phyloP scores from a whole-genome alignment of 2,888 invertebrate genomes.

The Mellilla xanthometata region DNA sequence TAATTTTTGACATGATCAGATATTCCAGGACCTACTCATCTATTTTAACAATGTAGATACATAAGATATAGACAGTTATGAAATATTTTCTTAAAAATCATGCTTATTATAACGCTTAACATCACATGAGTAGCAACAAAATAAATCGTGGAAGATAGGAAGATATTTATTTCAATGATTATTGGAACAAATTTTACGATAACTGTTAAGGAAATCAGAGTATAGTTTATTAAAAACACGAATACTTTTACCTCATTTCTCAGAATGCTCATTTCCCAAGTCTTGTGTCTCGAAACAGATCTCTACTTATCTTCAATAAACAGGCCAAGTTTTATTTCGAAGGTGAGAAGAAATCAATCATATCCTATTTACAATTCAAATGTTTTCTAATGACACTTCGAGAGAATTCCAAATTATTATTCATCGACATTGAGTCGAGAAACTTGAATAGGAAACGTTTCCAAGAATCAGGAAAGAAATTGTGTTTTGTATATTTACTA shows the following conservation, averaged over 20 bases:
- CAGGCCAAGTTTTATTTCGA: slow-evolving; percentile 5
- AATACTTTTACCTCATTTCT: background rate
- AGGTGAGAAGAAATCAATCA: slow-evolving; percentile 23
- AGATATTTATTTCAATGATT: too few species aligned
- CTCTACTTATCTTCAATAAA: slow-evolving; percentile 7
- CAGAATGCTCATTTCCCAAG: background rate
- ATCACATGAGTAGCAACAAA: too few species aligned
- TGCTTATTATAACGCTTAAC: too few species aligned
- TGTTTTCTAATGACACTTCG: slow-evolving; percentile 33
- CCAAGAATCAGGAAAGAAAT: slow-evolving; percentile 9
- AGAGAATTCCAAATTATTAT: slow-evolving; percentile 21
- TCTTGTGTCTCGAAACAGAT: background rate
- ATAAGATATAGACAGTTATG: too few species aligned
- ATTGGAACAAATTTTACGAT: too few species aligned
- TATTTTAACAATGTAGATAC: too few species aligned
- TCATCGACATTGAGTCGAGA: slow-evolving; percentile 23
- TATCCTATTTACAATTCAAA: slow-evolving; percentile 43
- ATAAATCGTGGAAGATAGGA: too few species aligned
- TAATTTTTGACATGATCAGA: background rate
- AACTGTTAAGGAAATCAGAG: too few species aligned
- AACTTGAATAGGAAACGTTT: slow-evolving; percentile 13
- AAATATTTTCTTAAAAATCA: too few species aligned
- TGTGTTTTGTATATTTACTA: slow-evolving; percentile 11
- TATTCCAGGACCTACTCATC: too few species aligned
- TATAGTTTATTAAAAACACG: too few species aligned